Percentiles rank a stretch among this genome's conserved stretches.
Evolutionary conservation across 2,888 invertebrate genomes (phyloP).

Genomic region (Oxycera nigricornis): DNA sequence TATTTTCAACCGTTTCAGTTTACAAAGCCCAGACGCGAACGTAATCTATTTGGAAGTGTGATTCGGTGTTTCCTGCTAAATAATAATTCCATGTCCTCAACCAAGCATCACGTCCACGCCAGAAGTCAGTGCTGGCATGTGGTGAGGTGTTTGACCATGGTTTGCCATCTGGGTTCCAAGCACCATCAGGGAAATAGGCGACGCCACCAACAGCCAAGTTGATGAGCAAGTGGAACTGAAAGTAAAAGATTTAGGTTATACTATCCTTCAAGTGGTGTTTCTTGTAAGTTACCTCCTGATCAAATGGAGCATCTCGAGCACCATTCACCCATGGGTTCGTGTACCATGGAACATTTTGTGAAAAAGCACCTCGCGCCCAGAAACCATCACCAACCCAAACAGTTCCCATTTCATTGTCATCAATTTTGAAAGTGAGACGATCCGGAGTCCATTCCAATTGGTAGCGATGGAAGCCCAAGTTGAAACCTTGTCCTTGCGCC

Average conservation of each 20-base stretch:
- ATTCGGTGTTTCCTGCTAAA: constrained; percentile 63
- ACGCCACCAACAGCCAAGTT: constrained; percentile 74
- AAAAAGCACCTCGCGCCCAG: constrained; percentile 68
- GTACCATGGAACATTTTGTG: too few relatives aligned
- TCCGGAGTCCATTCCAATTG: constrained; percentile 71
- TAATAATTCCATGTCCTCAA: constrained; percentile 67
- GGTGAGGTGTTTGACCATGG: constrained; percentile 62
- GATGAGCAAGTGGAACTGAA: constrained; percentile 68
- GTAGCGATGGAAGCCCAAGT: constrained; percentile 67
- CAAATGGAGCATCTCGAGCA: constrained; percentile 78
- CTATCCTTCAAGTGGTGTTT: too few relatives aligned
- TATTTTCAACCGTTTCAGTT: too few relatives aligned
- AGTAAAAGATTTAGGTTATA: too few relatives aligned
- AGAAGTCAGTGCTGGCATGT: constrained; percentile 68
- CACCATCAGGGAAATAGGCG: constrained; percentile 71
- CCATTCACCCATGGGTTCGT: too few relatives aligned
- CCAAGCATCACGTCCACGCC: constrained; percentile 67
- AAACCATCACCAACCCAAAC: constrained; percentile 67
- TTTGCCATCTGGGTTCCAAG: constrained; percentile 65
- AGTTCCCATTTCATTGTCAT: constrained; percentile 65
- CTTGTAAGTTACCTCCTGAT: constrained; percentile 68
- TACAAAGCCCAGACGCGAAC: constrained; percentile 71
- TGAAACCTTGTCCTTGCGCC: constrained; percentile 45
- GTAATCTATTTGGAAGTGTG: constrained; percentile 72
- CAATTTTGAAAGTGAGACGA: constrained; percentile 56